Evolutionary conservation across 2,888 invertebrate genomes (phyloP).

Genomic region (Cantharis flavilabris): DNA sequence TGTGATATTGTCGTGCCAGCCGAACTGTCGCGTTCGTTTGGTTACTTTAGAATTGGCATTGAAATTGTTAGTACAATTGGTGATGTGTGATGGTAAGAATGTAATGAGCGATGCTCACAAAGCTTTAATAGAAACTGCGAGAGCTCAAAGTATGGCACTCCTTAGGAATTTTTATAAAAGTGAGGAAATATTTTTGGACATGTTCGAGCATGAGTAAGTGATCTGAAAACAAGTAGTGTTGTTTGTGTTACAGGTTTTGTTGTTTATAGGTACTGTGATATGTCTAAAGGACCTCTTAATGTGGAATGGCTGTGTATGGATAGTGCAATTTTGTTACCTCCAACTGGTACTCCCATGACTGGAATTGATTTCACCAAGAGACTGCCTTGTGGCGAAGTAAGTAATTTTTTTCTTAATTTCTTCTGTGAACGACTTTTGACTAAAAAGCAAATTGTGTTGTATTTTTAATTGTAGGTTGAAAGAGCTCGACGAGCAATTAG

Average conservation of each 20-base stretch:
- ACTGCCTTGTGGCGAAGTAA: constrained; percentile 93
- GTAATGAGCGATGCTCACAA: constrained; percentile 71
- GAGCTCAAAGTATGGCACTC: constrained; percentile 80
- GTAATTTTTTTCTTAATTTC: constrained; percentile 37
- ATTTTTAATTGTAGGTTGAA: constrained; percentile 67
- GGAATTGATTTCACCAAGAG: constrained; percentile 93
- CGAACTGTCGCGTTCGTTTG: constrained; percentile 87
- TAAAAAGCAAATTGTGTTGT: neutral
- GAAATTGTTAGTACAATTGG: constrained; percentile 75
- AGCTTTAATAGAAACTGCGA: constrained; percentile 70
- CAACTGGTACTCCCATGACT: constrained; percentile 94
- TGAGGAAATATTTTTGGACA: constrained; percentile 97
- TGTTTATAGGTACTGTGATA: constrained; percentile 75
- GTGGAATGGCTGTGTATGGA: constrained; percentile 98
- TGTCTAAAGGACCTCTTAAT: constrained; percentile 83
- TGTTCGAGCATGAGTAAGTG: constrained; percentile 92
- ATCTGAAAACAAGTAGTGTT: neutral
- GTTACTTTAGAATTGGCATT: constrained; percentile 90
- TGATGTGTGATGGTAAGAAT: constrained; percentile 61
- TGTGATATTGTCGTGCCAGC: constrained; percentile 82
- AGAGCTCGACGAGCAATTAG: constrained; percentile 87
- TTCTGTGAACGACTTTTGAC: neutral
- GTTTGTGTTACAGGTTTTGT: neutral
- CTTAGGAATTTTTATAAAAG: constrained; percentile 94
- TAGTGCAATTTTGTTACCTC: constrained; percentile 90